Evolutionary conservation across 2,113 vertebrate genomes (phyloP), one percentile per base, ranked within the genome.

Genomic region (Silurus meridionalis): DNA sequence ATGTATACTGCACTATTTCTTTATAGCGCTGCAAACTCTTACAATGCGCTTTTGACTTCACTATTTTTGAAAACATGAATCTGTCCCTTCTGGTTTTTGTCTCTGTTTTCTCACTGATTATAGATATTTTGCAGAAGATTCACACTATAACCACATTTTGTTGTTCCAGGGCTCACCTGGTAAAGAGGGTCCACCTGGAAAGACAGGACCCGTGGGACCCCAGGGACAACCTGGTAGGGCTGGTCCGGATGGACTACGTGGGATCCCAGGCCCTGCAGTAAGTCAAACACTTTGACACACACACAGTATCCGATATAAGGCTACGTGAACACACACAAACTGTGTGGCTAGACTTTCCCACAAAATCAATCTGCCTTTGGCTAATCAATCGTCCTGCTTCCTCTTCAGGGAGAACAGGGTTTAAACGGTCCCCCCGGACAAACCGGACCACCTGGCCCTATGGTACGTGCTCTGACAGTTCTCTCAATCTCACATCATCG

Each of bases 221-320:
- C 96, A 95, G 88, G 97, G 97, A 0, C 95, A 95, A 0, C 95
- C 96, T 3, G 97, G 97, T 5, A 95, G 86, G 8, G 50, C 90
- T 1, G 97, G 97, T 57, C 93, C 95, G 3, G 95, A 98, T 71
- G 97, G 97, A 8, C 93, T 98, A 60, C 93, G 87, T 0, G 97
- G 97, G 48, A 98, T 99, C 87, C 97, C 97, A 0, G 97, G 97
- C 15, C 93, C 97, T 57, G 94, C 92, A 75, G 97, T 98, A 84
- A 96, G 97, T 96, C 50, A 60, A 57, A 37, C 77, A n/a, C 53
- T 71, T 48, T 10, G 63, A 60, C 58, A 25, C 48, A 82, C 28
- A 80, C 64, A 87, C 28, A 87, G 74, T 85, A 53, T 64, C 37
- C 13, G 55, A 82, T 72, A 57, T 86, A 48, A n/a, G 71, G 69